Evolutionary conservation across 1,140 invertebrate genomes (phyloP), one percentile per base, ranked within the genome.

Genomic region (Conus betulinus): DNA sequence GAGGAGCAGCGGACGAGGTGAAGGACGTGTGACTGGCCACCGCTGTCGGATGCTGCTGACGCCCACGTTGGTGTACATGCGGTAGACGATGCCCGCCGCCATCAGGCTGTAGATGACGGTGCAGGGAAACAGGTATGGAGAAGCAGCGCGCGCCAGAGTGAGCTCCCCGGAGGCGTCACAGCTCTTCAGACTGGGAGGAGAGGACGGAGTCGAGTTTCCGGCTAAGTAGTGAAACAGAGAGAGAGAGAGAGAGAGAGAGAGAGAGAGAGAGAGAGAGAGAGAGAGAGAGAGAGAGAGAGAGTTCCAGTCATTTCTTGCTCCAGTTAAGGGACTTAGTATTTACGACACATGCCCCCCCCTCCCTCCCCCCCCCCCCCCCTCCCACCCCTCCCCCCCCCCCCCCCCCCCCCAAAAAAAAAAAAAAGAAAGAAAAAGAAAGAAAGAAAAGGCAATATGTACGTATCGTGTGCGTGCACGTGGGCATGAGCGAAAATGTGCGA

Each of bases 21-120:
- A 94, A 87, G 17, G 93, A 94, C 4, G 93, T 93, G 88, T 93
- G 92, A 89, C 92, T 93, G 17, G 93, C 93, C 93, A 94, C 55
- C 92, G 88, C 55, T 91, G 88, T 87, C 93, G 93, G 55, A 91
- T 92, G 89, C 93, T 89, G 89, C 91, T 90, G 20, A 92, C 92
- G 20, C 94, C 93, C 55, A 94, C 92, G 82, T 94, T 91, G 78
- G 92, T 92, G 88, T 94, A 94, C 89, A 95, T 91, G 25, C 92
- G 92, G 90, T 93, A 95, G 57, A 94, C 88, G 87, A 99, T 98
- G 51, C 98, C 98, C 0, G 98, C 98, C 92, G 98, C 99, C 82
- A 99, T 99, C n/a, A 99, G 96, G 84, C 98, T 98, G 95, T 99
- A 99, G 95, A 99, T 98, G 90, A 99, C 99, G n/a, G 98, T 99